phyloP scores from a whole-genome alignment of 2,888 invertebrate genomes.

The Acronicta leporina region DNA sequence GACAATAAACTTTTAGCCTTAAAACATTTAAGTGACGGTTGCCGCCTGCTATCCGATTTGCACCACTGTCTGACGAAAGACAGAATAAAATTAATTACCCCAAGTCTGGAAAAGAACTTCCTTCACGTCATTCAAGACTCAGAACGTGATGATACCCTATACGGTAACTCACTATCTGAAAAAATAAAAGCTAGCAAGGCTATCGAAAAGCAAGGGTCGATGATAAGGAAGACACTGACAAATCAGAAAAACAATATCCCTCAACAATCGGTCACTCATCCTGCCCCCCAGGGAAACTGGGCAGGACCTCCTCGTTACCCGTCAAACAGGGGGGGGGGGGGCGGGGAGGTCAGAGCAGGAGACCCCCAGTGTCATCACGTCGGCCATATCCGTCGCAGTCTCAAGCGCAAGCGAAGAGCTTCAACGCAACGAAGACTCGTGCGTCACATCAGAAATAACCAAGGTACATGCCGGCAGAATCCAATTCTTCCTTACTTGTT shows the following conservation, averaged over 20 bases:
- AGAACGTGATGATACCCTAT: slow-evolving; percentile 14
- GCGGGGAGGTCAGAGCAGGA: slow-evolving; percentile 12
- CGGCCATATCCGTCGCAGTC: neutral
- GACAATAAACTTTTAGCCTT: too few relatives aligned
- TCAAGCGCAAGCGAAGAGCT: neutral
- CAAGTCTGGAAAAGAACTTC: slow-evolving; percentile 36
- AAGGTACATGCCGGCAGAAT: slow-evolving; percentile 24
- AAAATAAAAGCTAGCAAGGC: slow-evolving; percentile 13
- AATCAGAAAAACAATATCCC: neutral
- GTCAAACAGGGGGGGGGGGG: slow-evolving; percentile 43
- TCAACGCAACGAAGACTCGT: slow-evolving; percentile 4
- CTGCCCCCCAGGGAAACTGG: slow-evolving; percentile 20
- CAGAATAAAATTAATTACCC: slow-evolving; percentile 39
- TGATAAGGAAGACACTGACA: slow-evolving; percentile 6
- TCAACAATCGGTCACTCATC: neutral
- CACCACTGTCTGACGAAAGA: slow-evolving; percentile 24
- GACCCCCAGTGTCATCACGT: slow-evolving; percentile 1
- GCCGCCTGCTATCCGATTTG: slow-evolving; percentile 34
- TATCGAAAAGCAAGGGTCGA: slow-evolving; percentile 9
- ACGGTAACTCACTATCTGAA: slow-evolving; percentile 2
- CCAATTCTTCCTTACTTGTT: slow-evolving; percentile 4
- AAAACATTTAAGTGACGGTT: too few relatives aligned
- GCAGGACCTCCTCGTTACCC: slow-evolving; percentile 41
- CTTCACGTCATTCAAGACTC: slow-evolving; percentile 32
- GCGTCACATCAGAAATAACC: slow-evolving; percentile 9